Percentiles rank a stretch among this genome's conserved stretches.
Evolutionary conservation across 2,113 vertebrate species (phyloP).

Genomic region (Desmodus rotundus): DNA sequence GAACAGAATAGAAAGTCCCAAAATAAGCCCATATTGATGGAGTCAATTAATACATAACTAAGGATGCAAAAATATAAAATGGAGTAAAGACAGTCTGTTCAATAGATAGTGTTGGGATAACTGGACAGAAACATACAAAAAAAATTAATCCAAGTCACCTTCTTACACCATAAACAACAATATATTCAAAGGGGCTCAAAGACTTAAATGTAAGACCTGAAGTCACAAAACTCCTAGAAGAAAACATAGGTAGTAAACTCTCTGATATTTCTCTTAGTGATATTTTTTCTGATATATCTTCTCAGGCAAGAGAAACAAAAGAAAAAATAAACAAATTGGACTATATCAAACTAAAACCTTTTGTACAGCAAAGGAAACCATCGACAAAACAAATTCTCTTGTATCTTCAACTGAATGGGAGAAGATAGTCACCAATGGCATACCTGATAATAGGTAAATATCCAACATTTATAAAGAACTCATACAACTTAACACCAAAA

Average conservation of each 20-base stretch:
- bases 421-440: neutral
- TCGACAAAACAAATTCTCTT: neutral
- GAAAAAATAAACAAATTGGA: neutral
- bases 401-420: neutral
- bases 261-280: neutral
- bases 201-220: neutral
- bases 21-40: neutral
- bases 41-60: neutral
- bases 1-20: neutral
- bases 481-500: neutral
- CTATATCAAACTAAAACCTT: neutral
- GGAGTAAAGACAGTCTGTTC: neutral
- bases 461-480: neutral
- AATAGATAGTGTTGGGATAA: neutral
- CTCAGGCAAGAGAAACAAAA: neutral
- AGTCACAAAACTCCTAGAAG: neutral
- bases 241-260: neutral
- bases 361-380: neutral
- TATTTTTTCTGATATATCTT: neutral
- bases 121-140: neutral
- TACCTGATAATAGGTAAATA: neutral
- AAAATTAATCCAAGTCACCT: neutral
- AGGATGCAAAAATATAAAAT: neutral
- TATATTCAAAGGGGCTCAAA: neutral
- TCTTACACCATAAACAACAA: neutral